These are phyloP conservation scores for Trimorus sp. DNA, from an alignment of 2,888 invertebrate genomes.

Conservation along the genomic window DNA sequence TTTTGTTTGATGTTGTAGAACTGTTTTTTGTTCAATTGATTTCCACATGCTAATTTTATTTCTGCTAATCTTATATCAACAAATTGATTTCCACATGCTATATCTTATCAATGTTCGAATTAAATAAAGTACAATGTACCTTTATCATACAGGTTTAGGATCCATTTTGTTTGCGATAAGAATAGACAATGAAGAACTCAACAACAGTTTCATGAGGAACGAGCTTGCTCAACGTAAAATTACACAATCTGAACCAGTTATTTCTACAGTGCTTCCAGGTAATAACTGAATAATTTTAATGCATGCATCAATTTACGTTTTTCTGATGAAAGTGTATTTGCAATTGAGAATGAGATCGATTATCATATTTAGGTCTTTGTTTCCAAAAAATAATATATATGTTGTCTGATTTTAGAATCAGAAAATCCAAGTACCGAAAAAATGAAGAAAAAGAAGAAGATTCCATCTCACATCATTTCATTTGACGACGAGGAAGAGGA, in stretches of 20 bases:
- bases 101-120: not conserved
- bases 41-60: no score
- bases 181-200: conserved; percentile 93
- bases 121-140: not conserved
- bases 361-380: no score
- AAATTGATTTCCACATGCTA: not conserved
- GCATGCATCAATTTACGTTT: no score
- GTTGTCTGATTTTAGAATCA: conserved; percentile 56
- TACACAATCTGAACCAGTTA: conserved; percentile 86
- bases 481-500: conserved; percentile 86
- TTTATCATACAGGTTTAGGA: conserved; percentile 86
- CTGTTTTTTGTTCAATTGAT: no score
- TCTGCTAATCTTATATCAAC: no score
- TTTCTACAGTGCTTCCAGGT: conserved; percentile 86
- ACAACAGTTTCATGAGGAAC: conserved; percentile 83
- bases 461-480: conserved; percentile 86
- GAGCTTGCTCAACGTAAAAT: conserved; percentile 81
- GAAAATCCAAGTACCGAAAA: conserved; percentile 76
- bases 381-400: no score
- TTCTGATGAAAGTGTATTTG: no score
- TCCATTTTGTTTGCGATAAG: conserved; percentile 96
- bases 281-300: not conserved
- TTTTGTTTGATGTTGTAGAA: no score
- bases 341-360: no score
- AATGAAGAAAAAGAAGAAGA: conserved; percentile 82